A percentile compares a stretch with the other conserved stretches of the same genome.
These are phyloP conservation scores for Willowsia nigromaculata DNA, from an alignment of 2,888 invertebrate genomes.

Conservation along the genomic window DNA sequence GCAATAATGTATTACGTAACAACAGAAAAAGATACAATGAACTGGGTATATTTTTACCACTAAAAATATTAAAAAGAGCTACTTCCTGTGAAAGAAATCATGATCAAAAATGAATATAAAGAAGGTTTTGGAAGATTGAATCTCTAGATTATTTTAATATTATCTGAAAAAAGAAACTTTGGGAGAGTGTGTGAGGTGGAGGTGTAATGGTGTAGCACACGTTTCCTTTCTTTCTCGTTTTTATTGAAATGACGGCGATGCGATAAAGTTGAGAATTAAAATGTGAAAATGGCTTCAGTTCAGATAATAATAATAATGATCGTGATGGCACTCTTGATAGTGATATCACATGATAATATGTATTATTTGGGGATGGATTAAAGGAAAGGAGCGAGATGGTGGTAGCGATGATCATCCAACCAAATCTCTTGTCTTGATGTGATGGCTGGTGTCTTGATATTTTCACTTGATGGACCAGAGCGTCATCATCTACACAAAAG, in stretches of 20 bases:
- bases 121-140: conserved; percentile 6
- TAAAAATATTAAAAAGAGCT: background rate
- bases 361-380: background rate
- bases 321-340: conserved; percentile 32
- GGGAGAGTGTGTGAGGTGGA: no score
- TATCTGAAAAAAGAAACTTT: conserved; percentile 11
- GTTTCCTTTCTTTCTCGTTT: background rate
- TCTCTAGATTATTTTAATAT: conserved; percentile 11
- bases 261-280: conserved; percentile 38
- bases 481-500: background rate
- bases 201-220: background rate
- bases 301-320: conserved; percentile 37
- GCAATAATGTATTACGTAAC: conserved; percentile 1
- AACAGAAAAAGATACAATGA: background rate
- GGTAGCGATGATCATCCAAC: conserved; percentile 47
- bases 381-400: conserved; percentile 21
- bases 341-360: conserved; percentile 13
- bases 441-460: conserved; percentile 31
- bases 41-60: background rate
- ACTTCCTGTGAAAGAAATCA: conserved; percentile 5
- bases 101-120: background rate
- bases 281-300: conserved; percentile 45
- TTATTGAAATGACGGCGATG: conserved; percentile 37
- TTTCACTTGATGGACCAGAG: conserved; percentile 52
- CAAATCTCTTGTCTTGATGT: conserved; percentile 46